A percentile compares a stretch with the other conserved stretches of the same genome.
These are phyloP conservation scores for Xenopus borealis DNA, from an alignment of 2,113 vertebrate species.

Conservation along the genomic window DNA sequence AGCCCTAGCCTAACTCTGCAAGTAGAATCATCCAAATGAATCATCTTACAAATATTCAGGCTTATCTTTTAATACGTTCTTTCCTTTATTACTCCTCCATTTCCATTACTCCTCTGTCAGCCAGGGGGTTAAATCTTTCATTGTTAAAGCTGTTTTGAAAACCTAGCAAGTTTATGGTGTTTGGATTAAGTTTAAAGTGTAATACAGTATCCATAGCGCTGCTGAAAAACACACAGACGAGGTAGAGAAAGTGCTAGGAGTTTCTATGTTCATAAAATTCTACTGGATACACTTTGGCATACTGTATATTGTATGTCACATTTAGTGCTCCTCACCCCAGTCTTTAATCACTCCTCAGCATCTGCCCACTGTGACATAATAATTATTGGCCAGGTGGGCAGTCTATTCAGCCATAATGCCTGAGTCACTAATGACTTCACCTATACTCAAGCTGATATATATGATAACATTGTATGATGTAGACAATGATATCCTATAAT, in stretches of 20 bases:
- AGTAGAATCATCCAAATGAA: not conserved
- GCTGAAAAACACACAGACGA: not conserved
- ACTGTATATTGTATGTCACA: too few species aligned
- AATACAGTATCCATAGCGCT: not conserved
- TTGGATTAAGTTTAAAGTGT: not conserved
- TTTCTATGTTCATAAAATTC: not conserved
- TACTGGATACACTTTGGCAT: too few species aligned
- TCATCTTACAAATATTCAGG: constrained; percentile 1
- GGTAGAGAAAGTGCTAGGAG: not conserved
- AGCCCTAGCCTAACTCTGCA: not conserved
- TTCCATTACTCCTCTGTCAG: not conserved
- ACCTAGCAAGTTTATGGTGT: not conserved
- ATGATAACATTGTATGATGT: too few species aligned
- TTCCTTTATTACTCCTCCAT: not conserved
- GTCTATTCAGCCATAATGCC: too few species aligned
- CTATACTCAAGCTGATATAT: too few species aligned
- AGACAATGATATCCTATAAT: too few species aligned
- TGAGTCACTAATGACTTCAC: too few species aligned
- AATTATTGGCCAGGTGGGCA: too few species aligned
- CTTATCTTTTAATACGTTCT: constrained; percentile 1
- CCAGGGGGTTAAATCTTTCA: not conserved
- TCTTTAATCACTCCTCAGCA: too few species aligned
- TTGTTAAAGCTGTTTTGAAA: not conserved
- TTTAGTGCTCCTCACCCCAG: too few species aligned
- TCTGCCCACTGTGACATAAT: too few species aligned